These are phyloP conservation scores for Sipha maydis DNA, from an alignment of 2,888 invertebrate genomes.

Conservation along the genomic window DNA sequence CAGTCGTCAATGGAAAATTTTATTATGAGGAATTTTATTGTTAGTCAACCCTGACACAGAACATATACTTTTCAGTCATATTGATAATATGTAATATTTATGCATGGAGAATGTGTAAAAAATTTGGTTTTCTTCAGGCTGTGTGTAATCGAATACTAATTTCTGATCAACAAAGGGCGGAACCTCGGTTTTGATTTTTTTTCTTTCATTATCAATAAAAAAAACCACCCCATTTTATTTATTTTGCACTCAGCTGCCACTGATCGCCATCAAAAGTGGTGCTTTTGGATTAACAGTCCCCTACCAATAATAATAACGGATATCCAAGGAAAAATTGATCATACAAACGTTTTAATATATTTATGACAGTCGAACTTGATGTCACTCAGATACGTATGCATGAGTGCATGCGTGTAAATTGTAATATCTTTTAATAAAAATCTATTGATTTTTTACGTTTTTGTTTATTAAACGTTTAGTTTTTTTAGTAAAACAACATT, in stretches of 20 bases:
- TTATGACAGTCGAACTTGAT: conserved; percentile 19
- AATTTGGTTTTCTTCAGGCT: conserved; percentile 33
- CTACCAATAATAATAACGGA: neutral
- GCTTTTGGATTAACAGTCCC: conserved; percentile 12
- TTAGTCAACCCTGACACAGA: neutral
- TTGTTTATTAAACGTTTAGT: conserved; percentile 30
- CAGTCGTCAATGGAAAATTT: neutral
- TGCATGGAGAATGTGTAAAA: neutral
- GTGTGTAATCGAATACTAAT: conserved; percentile 30
- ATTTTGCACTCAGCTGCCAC: neutral
- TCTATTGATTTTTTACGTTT: conserved; percentile 26
- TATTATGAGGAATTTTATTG: conserved; percentile 25
- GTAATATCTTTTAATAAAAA: conserved; percentile 43
- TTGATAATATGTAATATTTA: conserved; percentile 20
- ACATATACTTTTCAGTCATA: neutral
- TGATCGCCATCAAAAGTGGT: neutral
- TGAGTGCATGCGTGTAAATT: neutral
- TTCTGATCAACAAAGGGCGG: neutral
- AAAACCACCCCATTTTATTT: conserved; percentile 19
- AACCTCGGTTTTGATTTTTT: conserved; percentile 11
- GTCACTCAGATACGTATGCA: neutral
- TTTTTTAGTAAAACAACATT: neutral
- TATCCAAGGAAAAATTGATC: conserved; percentile 12
- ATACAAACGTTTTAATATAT: neutral
- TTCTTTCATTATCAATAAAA: neutral